Evolutionary conservation across 2,888 invertebrate species (phyloP).

Genomic region (Zaprionus obscuricornis): DNA sequence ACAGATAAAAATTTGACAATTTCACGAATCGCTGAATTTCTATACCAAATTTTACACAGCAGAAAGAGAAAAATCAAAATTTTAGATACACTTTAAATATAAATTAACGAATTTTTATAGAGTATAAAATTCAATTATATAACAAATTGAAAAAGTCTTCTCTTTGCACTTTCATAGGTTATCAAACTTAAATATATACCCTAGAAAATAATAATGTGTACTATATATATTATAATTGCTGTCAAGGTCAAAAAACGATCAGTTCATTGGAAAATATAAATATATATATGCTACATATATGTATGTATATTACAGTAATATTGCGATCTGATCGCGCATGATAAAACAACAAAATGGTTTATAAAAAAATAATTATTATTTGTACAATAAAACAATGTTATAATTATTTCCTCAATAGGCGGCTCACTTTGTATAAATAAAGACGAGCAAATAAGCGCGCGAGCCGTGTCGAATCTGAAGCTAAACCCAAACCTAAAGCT

Average conservation of each 20-base stretch:
- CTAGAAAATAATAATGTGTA: too few relatives aligned
- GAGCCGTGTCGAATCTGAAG: slow-evolving; percentile 52
- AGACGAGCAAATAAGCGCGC: slow-evolving; percentile 57
- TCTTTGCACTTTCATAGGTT: too few relatives aligned
- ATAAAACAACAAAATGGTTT: slow-evolving; percentile 62
- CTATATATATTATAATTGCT: slow-evolving; percentile 1
- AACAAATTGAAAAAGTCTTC: too few relatives aligned
- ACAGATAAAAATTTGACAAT: background rate
- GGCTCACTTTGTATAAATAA: slow-evolving; percentile 49
- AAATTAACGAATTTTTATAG: too few relatives aligned
- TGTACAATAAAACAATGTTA: slow-evolving; percentile 61
- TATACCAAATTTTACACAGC: background rate
- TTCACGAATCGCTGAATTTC: slow-evolving; percentile 10
- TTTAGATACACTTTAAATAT: too few relatives aligned
- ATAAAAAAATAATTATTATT: slow-evolving; percentile 64
- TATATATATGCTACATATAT: background rate
- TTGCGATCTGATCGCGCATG: slow-evolving; percentile 29
- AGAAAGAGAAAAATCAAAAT: too few relatives aligned
- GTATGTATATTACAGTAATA: background rate
- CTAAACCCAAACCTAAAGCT: too few relatives aligned
- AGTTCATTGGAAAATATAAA: background rate
- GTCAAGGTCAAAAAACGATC: slow-evolving; percentile 28
- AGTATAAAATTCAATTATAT: too few relatives aligned
- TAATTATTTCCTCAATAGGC: slow-evolving; percentile 59
- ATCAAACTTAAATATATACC: too few relatives aligned